Base-by-base conservation (phyloP, 1,140 invertebrate species). In the Oncopodura yosiiana region DNA sequence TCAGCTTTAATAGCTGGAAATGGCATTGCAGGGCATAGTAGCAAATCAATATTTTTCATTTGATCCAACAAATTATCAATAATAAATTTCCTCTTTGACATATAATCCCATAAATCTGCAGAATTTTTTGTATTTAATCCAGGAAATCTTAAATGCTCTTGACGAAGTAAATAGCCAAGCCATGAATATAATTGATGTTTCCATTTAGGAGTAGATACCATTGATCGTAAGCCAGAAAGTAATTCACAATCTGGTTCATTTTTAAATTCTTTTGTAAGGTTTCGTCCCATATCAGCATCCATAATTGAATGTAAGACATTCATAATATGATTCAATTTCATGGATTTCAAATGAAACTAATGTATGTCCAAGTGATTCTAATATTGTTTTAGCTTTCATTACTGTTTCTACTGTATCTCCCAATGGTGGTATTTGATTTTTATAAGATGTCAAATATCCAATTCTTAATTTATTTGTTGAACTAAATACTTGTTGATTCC, bases 11-110 rank as follows among this genome's bases (percentile, higher is more conserved):
- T n/a, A 3, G 61, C 61, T 9, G 56, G 50, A 39, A 56, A 56
- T 36, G 61, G 61, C 30, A 62, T 56, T 1, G 36, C 56, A 8
- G 61, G 61, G 42, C 48, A 51, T 3, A 62, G 36, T 12, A 62
- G 48, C 9, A 58, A 45, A 55, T 62, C 61, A 14, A 62, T 1
- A 11, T 46, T 29, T 3, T 62, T 37, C 61, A 62, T 62, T 32
- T 21, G 30, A 21, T 49, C 43, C 23, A 62, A 27, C 30, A 62
- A n/a, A 4, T 52, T 38, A 2, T 45, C 14, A 26, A 26, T 52
- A 27, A 59, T 30, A 6, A 21, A 19, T 14, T 18, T 27, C 23
- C 23, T 27, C 36, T 53, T 14, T 11, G 38, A 21, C 19, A 56
- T 29, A 14, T 9, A 16, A 24, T 51, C 36, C 56, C 51, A 62